Evolutionary conservation across 1,140 invertebrate genomes (phyloP), one percentile per base, ranked within the genome.

Genomic region (Rhizoglyphus robini): DNA sequence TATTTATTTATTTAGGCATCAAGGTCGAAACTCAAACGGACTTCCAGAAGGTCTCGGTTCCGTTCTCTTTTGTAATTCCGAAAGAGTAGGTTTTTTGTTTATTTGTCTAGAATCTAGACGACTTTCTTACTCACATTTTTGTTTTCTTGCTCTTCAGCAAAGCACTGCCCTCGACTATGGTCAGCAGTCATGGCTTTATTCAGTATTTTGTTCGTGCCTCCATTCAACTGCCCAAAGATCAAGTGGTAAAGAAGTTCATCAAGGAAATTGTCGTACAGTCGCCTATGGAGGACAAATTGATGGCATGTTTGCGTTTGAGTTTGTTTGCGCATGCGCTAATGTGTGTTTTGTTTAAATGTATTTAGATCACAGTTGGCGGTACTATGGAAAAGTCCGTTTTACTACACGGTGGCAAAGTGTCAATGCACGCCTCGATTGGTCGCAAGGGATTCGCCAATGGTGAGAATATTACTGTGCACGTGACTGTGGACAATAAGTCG

Each of bases 111-210:
- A n/a, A n/a, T n/a, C n/a, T n/a, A n/a, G n/a, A n/a, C n/a, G n/a
- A 46, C 41, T 15, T 23, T 46, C 23, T 15, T 15, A 15, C 23
- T 46, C 8, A 25, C 20, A 8, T 11, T 32, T 54, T 25, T 54
- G 8, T 54, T 27, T 32, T 54, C 8, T 54, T n/a, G n/a, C n/a
- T n/a, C n/a, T n/a, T n/a, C n/a, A 54, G 51, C 15, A 5, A 20
- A 32, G 34, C 18, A 4, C 27, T 63, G 20, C 61, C 61, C 15
- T 63, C 61, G 23, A 36, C 61, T 20, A 36, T 63, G 15, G 29
- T 36, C 30, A 63, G 61, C 32, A 58, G 15, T 58, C 36, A 63
- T 49, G 61, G 61, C 4, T 63, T 31, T 29, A 63, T 63, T 58
- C 34, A 36, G 5, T 63, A 63, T 30, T 63, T 58, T 46, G 34